Evolutionary conservation across 2,113 vertebrate genomes (phyloP).

Genomic region (Catharus minimus): DNA sequence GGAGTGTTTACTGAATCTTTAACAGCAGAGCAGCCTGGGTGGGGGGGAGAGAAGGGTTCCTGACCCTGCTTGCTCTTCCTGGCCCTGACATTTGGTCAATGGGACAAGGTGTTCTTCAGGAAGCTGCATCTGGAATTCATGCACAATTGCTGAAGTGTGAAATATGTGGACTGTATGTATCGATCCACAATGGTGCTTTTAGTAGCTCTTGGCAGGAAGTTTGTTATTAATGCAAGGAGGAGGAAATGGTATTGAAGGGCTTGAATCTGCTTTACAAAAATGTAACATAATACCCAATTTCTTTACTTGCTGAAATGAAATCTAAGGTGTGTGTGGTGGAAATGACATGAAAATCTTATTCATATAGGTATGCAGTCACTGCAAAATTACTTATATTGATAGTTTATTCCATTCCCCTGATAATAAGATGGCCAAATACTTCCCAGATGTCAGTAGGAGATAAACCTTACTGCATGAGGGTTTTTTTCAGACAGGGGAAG

Average conservation of each 20-base stretch:
- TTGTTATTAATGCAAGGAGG: neutral
- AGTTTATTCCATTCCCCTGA: neutral
- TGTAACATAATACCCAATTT: neutral
- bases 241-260: neutral
- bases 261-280: neutral
- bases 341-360: neutral
- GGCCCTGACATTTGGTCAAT: neutral
- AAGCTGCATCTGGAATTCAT: conserved; percentile 28
- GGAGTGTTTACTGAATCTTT: neutral
- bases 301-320: neutral
- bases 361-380: neutral
- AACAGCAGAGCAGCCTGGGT: neutral
- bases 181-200: neutral
- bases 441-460: conserved; percentile 58
- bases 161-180: neutral
- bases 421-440: conserved; percentile 15
- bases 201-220: conserved; percentile 5
- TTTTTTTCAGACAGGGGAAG: conserved; percentile 29
- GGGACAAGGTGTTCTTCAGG: neutral
- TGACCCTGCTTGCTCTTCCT: neutral
- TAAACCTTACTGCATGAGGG: neutral
- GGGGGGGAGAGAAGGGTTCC: neutral
- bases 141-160: neutral
- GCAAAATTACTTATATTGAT: neutral
- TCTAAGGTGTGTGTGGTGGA: neutral